Percentiles rank a stretch among this genome's conserved stretches.
These are phyloP conservation scores for Terrapene triunguis DNA, from an alignment of 2,113 vertebrate genomes.

Conservation along the genomic window DNA sequence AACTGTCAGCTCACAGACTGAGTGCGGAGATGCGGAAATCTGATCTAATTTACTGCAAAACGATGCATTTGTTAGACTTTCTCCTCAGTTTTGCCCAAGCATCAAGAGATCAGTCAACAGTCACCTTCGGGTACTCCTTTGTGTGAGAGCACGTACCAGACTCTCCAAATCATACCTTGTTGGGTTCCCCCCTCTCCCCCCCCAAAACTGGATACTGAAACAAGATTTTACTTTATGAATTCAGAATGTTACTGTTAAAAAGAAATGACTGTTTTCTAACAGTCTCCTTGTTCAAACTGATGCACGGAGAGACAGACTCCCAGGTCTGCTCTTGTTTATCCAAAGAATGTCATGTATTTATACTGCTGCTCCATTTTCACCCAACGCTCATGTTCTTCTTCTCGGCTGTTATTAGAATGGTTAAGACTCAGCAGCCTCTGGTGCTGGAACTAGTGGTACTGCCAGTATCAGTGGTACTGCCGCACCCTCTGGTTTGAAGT, in stretches of 20 bases:
- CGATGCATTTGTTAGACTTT: conserved; percentile 84
- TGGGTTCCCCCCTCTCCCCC: not conserved
- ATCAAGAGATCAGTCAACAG: conserved; percentile 78
- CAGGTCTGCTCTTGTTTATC: not conserved
- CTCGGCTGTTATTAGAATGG: not conserved
- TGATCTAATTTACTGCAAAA: conserved; percentile 89
- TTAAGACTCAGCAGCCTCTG: not conserved
- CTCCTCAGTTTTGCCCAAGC: conserved; percentile 72
- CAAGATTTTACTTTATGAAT: not conserved
- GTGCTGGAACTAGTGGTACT: too few species aligned
- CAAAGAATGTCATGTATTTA: not conserved
- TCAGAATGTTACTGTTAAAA: not conserved
- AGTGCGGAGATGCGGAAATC: conserved; percentile 86
- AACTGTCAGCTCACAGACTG: conserved; percentile 89
- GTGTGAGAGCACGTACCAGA: not conserved
- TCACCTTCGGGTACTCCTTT: conserved; percentile 30
- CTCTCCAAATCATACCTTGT: not conserved
- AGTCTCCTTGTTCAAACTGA: not conserved
- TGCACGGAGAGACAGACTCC: accelerated
- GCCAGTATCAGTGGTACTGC: too few species aligned
- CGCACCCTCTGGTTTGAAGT: too few species aligned
- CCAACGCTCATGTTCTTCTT: not conserved
- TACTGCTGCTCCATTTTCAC: not conserved
- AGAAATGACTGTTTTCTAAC: not conserved
- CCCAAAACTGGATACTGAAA: conserved; percentile 9